Evolutionary conservation across 2,797 vertebrate genomes (phyloP), one percentile per base, ranked within the genome.

Genomic region (Darevskia nairensis): DNA sequence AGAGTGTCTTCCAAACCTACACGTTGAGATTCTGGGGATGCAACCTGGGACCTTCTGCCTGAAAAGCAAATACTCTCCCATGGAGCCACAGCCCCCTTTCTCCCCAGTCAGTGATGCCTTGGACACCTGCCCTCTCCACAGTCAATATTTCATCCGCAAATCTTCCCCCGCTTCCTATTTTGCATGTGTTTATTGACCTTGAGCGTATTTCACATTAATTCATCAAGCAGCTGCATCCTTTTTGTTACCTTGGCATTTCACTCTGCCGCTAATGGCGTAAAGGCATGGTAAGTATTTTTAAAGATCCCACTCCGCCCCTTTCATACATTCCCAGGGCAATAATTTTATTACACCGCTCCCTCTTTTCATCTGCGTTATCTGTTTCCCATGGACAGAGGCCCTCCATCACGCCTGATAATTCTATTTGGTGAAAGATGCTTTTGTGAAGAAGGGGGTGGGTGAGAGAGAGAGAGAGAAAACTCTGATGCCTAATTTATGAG

Each of bases 401-500:
- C 92, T 91, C 92, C 89, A 77, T 91, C 93, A 94, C 89, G 81
- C 25, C 27, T 86, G 92, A 92, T 90, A 79, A 91, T 94, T 94
- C 93, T 91, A 88, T 95, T 92, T 90, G 79, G 89, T 86, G 80
- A 86, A 88, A 93, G 90, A 91, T 3, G 27, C 86, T 94, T 91
- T 91, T 89, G 94, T 93, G 92, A 77, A 89, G 90, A 91, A 88
- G 59, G 13, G 19, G 10, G 10, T 10, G 21, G 7, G 19, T 4
- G 46, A 1, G 25, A 6, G 23, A 3, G 9, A 23, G 32, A 55
- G 9, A 15, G 6, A 21, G 17, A 55, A 55, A 7, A 25, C 5
- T 68, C 82, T 89, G 91, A 92, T 84, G 88, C 94, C 89, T 95
- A 89, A 94, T 95, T 94, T 93, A 93, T 92, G 92, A 94, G 94